Evolutionary conservation across 2,113 vertebrate species (phyloP).

Genomic region (Epinephelus cyanopodus): DNA sequence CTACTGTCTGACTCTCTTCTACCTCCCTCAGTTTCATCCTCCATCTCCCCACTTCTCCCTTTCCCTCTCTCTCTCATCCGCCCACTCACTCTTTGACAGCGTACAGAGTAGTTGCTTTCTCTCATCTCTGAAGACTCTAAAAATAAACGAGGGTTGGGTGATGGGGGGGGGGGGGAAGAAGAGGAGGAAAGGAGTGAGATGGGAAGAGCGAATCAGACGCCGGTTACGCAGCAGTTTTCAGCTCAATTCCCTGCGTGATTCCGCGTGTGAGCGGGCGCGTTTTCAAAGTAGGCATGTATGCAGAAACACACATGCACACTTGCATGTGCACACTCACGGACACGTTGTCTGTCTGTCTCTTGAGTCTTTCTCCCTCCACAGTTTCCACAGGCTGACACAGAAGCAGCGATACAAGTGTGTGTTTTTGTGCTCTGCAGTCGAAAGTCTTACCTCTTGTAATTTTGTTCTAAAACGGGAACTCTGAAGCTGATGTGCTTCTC

Average conservation of each 20-base stretch:
- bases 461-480: conserved; percentile 38
- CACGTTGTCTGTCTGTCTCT: conserved; percentile 37
- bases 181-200: conserved; percentile 35
- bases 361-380: conserved; percentile 28
- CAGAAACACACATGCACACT: conserved; percentile 19
- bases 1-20: conserved; percentile 57
- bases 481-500: conserved; percentile 22
- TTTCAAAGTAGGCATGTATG: conserved; percentile 42
- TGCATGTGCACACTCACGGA: conserved; percentile 11
- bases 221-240: conserved; percentile 75
- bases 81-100: conserved; percentile 74
- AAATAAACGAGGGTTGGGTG: conserved; percentile 69
- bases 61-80: conserved; percentile 39
- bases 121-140: conserved; percentile 74
- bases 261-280: conserved; percentile 18
- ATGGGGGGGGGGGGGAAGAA: conserved; percentile 4
- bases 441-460: conserved; percentile 23
- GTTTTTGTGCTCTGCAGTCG: conserved; percentile 14
- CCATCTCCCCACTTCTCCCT: conserved; percentile 26
- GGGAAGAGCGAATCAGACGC: conserved; percentile 47
- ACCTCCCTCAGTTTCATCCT: conserved; percentile 38
- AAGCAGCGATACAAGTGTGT: conserved; percentile 7
- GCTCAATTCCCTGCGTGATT: conserved; percentile 45
- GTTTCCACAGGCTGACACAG: conserved; percentile 31
- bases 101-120: conserved; percentile 70